Conservation (phyloP, 1,140 invertebrate genomes). For the Trissolcus basalis region DNA sequence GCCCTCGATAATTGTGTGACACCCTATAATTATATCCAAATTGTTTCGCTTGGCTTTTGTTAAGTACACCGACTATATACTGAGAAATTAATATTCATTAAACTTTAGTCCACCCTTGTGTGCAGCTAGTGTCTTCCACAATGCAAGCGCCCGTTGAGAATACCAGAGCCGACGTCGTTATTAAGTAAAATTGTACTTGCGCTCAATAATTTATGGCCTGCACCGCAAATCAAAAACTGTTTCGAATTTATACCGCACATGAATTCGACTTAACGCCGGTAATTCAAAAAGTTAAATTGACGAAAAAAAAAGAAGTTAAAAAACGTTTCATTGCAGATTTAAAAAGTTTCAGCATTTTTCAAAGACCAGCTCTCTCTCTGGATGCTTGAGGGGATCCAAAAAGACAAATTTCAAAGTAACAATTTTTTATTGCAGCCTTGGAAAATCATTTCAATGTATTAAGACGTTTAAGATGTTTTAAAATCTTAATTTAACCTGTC, state of each 20-base stretch:
- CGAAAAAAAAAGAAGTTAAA: no score
- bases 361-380: no score
- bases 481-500: no score
- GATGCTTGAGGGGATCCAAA: no score
- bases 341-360: no score
- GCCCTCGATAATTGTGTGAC: conserved; percentile 58
- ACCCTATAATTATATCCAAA: conserved; percentile 58
- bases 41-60: conserved; percentile 39
- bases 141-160: conserved; percentile 22
- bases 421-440: no score
- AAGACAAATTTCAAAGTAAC: no score
- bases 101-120: conserved; percentile 20
- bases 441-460: no score
- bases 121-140: conserved; percentile 1
- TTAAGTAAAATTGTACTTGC: conserved; percentile 31
- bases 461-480: no score
- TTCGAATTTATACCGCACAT: not conserved
- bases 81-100: conserved; percentile 51
- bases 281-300: no score
- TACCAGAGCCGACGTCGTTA: conserved; percentile 13
- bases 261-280: not conserved
- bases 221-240: conserved; percentile 7
- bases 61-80: conserved; percentile 33
- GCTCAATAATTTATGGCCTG: conserved; percentile 26
- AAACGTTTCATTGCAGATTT: no score